Percentiles rank a stretch among this genome's conserved stretches.
Evolutionary conservation across 2,888 invertebrate species (phyloP).

Genomic region (Orthosia incerta): DNA sequence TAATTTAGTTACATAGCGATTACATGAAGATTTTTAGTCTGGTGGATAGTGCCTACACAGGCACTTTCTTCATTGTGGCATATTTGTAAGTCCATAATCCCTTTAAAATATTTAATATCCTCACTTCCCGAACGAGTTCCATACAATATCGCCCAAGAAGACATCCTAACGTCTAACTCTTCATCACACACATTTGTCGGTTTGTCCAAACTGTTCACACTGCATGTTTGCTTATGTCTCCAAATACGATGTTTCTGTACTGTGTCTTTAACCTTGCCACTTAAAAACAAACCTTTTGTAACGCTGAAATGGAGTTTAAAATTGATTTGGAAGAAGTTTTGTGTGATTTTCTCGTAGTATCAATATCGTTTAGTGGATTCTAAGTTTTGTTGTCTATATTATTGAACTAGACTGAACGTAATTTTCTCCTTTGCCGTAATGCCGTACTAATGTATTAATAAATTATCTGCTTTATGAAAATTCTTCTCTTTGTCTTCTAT

Average conservation of each 20-base stretch:
- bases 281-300: not conserved
- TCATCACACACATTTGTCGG: conserved; percentile 54
- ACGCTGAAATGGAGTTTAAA: conserved; percentile 5
- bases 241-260: conserved; percentile 42
- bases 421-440: not conserved
- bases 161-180: conserved; percentile 42
- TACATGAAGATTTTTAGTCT: no score
- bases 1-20: not conserved
- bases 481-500: not conserved
- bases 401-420: conserved; percentile 24
- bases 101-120: not conserved
- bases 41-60: no score
- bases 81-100: not conserved
- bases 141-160: conserved; percentile 62
- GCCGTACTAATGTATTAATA: not conserved
- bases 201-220: conserved; percentile 65
- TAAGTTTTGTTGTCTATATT: conserved; percentile 42
- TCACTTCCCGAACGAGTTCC: conserved; percentile 15
- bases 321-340: not conserved
- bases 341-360: conserved; percentile 21
- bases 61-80: not conserved
- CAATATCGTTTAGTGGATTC: conserved; percentile 35
- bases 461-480: not conserved
- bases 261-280: not conserved
- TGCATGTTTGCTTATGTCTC: conserved; percentile 49